Evolutionary conservation across 2,888 invertebrate species (phyloP), one percentile per base, ranked within the genome.

Genomic region (Pyrrhosoma nymphula): DNA sequence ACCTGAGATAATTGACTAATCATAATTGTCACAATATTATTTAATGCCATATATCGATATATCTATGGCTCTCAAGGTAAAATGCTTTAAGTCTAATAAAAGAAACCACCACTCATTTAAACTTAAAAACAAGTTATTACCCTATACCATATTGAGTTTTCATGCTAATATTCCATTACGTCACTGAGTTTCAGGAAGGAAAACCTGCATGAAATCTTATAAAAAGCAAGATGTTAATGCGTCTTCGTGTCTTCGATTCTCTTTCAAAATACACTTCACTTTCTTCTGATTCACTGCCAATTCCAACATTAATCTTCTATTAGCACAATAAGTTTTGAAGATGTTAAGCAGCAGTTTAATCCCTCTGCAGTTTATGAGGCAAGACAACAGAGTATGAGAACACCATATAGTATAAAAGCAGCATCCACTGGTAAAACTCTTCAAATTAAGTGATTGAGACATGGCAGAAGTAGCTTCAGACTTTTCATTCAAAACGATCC

Each of bases 1-100:
- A 93, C 93, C 93, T 93, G 93, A 93, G 93, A 93, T 93, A 93
- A 93, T 93, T 93, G 93, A 93, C 93, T 93, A 93, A 93, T 93
- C 93, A 93, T 93, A 93, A 93, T 93, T 93, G 93, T 69, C 93
- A 93, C 93, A 93, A 93, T 93, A 93, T 93, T 93, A 93, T 93
- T 93, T 93, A 69, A 63, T 69, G 93, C 93, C 93, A 93, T 93
- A 69, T 69, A 93, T 47, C 55, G 35, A 93, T 93, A 93, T 93
- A 93, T 75, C 69, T 69, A 93, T 93, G 93, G 93, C 93, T 93
- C 75, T 47, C 93, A 93, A 93, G 93, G 93, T 93, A 93, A 93
- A 82, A 82, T 82, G 82, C 93, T 93, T 93, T 93, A 93, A 63
- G 93, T 93, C 93, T 93, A 93, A 93, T 47, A 93, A 93, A 93